Evolutionary conservation across 2,113 vertebrate genomes (phyloP).

Genomic region (Brachyistius frenatus): DNA sequence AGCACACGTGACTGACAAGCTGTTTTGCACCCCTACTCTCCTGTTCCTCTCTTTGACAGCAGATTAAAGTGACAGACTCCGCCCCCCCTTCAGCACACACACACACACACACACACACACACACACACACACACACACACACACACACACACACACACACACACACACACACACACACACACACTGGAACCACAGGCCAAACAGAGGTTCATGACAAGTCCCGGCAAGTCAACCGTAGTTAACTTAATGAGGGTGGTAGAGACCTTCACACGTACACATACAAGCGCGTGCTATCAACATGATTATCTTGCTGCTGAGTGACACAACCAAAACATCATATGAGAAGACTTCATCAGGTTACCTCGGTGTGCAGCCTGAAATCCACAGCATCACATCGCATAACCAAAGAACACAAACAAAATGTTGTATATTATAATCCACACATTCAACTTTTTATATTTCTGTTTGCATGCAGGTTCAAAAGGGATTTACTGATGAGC

Average conservation of each 20-base stretch:
- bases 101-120: conserved; percentile 19
- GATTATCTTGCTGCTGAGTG: conserved; percentile 62
- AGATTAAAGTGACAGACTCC: conserved; percentile 55
- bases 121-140: conserved; percentile 7
- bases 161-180: neutral
- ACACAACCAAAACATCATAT: conserved; percentile 69
- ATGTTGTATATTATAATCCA: conserved; percentile 16
- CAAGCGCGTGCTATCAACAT: conserved; percentile 43
- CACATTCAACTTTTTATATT: conserved; percentile 15
- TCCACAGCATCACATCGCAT: conserved; percentile 3
- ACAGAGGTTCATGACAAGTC: conserved; percentile 69
- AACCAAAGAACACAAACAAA: conserved; percentile 35
- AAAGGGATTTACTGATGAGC: conserved; percentile 22
- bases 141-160: conserved; percentile 16
- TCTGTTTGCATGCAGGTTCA: conserved; percentile 19
- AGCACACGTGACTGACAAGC: conserved; percentile 42
- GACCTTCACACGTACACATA: conserved; percentile 37
- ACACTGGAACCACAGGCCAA: conserved; percentile 50
- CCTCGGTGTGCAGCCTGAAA: conserved; percentile 23
- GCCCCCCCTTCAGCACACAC: neutral
- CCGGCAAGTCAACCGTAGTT: conserved; percentile 65
- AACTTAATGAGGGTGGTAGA: conserved; percentile 72
- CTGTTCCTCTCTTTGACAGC: conserved; percentile 51
- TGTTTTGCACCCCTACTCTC: conserved; percentile 47
- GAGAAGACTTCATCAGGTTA: conserved; percentile 57